phyloP scores from a whole-genome alignment of 2,113 vertebrate species.

The Progne subis region DNA sequence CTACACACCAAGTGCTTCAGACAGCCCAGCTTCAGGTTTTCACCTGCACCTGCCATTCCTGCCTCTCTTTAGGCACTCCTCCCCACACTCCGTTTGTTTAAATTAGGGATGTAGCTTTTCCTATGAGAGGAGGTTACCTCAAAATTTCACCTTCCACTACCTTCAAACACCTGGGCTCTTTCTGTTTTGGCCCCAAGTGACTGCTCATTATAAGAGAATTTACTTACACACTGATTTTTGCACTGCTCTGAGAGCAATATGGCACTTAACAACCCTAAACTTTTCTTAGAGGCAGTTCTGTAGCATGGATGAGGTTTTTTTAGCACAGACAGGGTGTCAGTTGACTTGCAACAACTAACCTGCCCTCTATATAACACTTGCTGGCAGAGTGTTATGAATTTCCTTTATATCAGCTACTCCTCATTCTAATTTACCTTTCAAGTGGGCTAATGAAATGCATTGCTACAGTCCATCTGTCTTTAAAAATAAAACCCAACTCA shows the following conservation, averaged over 20 bases:
- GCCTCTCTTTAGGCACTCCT: not conserved
- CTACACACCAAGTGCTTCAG: not conserved
- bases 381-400: not conserved
- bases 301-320: not conserved
- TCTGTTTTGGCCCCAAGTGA: not conserved
- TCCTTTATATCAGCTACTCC: not conserved
- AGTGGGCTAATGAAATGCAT: slow-evolving; percentile 18
- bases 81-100: not conserved
- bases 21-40: not conserved
- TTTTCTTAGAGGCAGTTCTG: not conserved
- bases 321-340: not conserved
- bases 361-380: not conserved
- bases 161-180: not conserved
- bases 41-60: not conserved
- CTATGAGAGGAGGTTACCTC: not conserved
- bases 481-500: not conserved
- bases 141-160: rapidly evolving
- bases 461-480: not conserved
- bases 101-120: not conserved
- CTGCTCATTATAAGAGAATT: not conserved
- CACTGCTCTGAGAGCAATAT: not conserved
- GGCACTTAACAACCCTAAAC: not conserved
- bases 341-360: not conserved
- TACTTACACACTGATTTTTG: not conserved
- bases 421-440: slow-evolving; percentile 49